These are phyloP conservation scores for Potorous gilbertii DNA, from an alignment of 2,797 vertebrate species.

Conservation along the genomic window DNA sequence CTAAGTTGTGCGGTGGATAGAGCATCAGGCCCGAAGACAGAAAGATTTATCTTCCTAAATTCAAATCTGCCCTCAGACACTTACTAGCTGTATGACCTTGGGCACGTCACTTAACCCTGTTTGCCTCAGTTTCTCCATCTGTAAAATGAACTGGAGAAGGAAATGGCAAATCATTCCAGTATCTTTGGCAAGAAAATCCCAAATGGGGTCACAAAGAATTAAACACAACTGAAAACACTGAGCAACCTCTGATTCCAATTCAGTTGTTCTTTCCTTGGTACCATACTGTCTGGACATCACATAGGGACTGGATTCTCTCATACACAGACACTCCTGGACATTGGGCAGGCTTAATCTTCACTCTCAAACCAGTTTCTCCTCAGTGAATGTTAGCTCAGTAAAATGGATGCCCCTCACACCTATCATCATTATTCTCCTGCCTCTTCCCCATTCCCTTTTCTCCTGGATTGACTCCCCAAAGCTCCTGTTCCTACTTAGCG, in stretches of 20 bases:
- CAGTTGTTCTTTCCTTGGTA: not conserved
- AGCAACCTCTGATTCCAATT: not conserved
- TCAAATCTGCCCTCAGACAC: not conserved
- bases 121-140: not conserved
- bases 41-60: not conserved
- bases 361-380: not conserved
- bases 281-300: not conserved
- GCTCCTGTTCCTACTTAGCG: not conserved
- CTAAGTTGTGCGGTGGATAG: not conserved
- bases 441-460: accelerated
- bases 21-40: not conserved
- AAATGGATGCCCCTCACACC: not conserved
- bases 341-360: not conserved
- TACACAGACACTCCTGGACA: not conserved
- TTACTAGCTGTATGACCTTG: not conserved
- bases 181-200: not conserved
- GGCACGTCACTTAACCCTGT: not conserved
- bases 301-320: not conserved
- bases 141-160: not conserved
- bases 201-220: not conserved
- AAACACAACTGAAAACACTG: not conserved
- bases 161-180: not conserved
- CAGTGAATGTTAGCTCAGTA: not conserved
- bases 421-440: accelerated
- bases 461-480: not conserved